Percentiles rank a stretch among this genome's conserved stretches.
phyloP scores from a whole-genome alignment of 2,113 vertebrate genomes.

The Atherinomorus stipes region DNA sequence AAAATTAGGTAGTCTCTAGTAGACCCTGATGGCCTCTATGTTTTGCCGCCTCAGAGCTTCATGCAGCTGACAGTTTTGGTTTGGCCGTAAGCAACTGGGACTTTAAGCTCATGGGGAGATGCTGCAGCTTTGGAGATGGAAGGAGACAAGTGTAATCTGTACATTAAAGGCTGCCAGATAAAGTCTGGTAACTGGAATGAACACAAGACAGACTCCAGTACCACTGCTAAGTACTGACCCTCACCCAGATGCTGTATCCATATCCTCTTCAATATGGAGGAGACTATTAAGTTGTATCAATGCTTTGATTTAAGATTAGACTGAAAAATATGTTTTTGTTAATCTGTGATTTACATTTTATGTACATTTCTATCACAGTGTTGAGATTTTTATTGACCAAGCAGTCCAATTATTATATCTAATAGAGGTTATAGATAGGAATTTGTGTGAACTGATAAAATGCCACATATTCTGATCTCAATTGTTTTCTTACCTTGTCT shows the following conservation, averaged over 20 bases:
- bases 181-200: constrained; percentile 28
- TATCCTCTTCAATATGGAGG: constrained; percentile 10
- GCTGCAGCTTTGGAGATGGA: constrained; percentile 25
- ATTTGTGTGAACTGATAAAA: too few species aligned
- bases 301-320: constrained; percentile 11
- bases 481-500: background rate
- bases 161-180: constrained; percentile 31
- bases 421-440: too few species aligned
- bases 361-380: background rate
- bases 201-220: constrained; percentile 11
- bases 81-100: background rate
- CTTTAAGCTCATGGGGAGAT: constrained; percentile 29
- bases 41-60: background rate
- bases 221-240: constrained; percentile 23
- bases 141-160: constrained; percentile 29
- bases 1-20: background rate
- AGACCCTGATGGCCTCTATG: background rate
- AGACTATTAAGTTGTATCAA: background rate
- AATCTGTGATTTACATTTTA: background rate
- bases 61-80: background rate
- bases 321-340: background rate
- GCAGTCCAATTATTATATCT: too few species aligned
- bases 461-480: too few species aligned
- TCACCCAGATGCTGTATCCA: constrained; percentile 16
- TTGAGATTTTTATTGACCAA: background rate